phyloP scores from a whole-genome alignment of 2,888 invertebrate genomes.

The Atherix ibis region DNA sequence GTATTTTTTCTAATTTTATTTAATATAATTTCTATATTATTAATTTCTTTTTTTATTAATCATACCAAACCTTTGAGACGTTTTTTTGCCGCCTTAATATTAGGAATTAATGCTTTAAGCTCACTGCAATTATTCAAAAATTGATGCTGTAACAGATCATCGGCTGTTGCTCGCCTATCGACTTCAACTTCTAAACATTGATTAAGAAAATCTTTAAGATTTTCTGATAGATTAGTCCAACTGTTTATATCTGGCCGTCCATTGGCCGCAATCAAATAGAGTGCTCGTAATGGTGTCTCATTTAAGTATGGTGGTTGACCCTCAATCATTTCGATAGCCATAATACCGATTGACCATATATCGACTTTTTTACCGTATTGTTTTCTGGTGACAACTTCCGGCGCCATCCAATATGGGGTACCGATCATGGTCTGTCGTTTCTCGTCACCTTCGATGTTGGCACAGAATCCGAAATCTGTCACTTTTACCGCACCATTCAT shows the following conservation, averaged over 20 bases:
- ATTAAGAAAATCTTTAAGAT: constrained; percentile 71
- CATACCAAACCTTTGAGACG: no score
- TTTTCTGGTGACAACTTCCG: constrained; percentile 82
- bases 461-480: constrained; percentile 96
- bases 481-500: constrained; percentile 87
- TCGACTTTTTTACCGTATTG: constrained; percentile 89
- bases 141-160: constrained; percentile 73
- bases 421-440: constrained; percentile 96
- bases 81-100: constrained; percentile 82
- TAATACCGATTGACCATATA: constrained; percentile 93
- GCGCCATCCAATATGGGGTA: constrained; percentile 99
- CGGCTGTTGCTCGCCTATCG: constrained; percentile 70
- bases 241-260: constrained; percentile 83
- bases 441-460: constrained; percentile 85
- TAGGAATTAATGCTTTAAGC: constrained; percentile 64
- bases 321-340: constrained; percentile 90
- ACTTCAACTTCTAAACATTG: constrained; percentile 84
- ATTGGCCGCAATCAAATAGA: constrained; percentile 90
- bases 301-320: constrained; percentile 95
- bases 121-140: constrained; percentile 78
- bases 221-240: constrained; percentile 60
- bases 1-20: no score
- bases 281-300: constrained; percentile 79
- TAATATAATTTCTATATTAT: no score
- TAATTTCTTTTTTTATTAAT: no score